phyloP scores from a whole-genome alignment of 2,797 vertebrate genomes.

The Parambassis ranga region DNA sequence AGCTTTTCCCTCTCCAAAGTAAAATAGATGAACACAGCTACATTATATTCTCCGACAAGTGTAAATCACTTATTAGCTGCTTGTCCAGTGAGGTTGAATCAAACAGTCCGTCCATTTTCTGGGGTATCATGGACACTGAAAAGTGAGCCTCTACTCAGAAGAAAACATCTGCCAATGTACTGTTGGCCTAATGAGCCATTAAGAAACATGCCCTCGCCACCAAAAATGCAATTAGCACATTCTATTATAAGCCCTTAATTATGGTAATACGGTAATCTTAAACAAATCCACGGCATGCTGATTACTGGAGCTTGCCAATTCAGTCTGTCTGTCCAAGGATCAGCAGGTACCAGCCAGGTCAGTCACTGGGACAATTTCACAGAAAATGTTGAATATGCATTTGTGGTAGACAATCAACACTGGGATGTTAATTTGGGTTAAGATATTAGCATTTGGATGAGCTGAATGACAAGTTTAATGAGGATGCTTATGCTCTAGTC shows the following conservation, averaged over 20 bases:
- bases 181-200: slow-evolving; percentile 84
- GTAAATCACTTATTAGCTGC: slow-evolving; percentile 39
- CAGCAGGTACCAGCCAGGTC: slow-evolving; percentile 78
- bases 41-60: slow-evolving; percentile 55
- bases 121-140: slow-evolving; percentile 60
- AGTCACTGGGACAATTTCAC: slow-evolving; percentile 77
- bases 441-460: slow-evolving; percentile 74
- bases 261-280: slow-evolving; percentile 84
- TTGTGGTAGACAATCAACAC: slow-evolving; percentile 62
- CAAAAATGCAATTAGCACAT: slow-evolving; percentile 88
- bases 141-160: slow-evolving; percentile 65
- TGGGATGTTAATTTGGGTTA: slow-evolving; percentile 72
- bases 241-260: slow-evolving; percentile 86
- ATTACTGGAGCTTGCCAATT: slow-evolving; percentile 76
- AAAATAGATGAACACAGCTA: slow-evolving; percentile 45
- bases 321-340: slow-evolving; percentile 76
- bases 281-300: slow-evolving; percentile 84
- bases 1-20: slow-evolving; percentile 37
- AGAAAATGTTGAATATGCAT: slow-evolving; percentile 80
- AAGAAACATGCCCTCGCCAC: slow-evolving; percentile 82
- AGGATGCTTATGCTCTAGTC: slow-evolving; percentile 70
- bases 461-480: slow-evolving; percentile 70
- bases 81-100: slow-evolving; percentile 30
- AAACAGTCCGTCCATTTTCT: slow-evolving; percentile 29
- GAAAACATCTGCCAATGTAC: slow-evolving; percentile 84